These are phyloP conservation scores for Tragelaphus buxtoni DNA, from an alignment of 2,113 vertebrate genomes.

Conservation along the genomic window DNA sequence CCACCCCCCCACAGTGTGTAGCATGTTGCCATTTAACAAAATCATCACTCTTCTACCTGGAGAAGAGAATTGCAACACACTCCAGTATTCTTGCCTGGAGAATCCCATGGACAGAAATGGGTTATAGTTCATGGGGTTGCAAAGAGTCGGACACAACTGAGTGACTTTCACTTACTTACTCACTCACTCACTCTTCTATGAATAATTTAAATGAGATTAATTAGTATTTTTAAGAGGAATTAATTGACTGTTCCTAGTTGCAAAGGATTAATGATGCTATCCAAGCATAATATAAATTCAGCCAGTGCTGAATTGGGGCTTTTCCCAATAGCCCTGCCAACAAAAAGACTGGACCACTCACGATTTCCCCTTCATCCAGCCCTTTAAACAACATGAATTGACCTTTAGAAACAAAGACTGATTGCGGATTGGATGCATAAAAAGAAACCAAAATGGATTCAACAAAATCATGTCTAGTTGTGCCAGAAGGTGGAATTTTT, in stretches of 20 bases:
- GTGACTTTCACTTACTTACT: not conserved
- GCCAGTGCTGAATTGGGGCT: not conserved
- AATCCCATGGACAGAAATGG: not conserved
- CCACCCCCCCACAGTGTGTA: no score
- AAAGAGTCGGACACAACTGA: rapidly evolving
- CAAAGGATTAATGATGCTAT: not conserved
- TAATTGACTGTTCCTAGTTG: not conserved
- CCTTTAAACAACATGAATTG: not conserved
- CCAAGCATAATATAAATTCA: conserved; percentile 20
- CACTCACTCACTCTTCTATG: not conserved
- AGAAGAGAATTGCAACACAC: not conserved
- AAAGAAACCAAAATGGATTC: not conserved
- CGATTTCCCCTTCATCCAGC: not conserved
- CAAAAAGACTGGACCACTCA: rapidly evolving
- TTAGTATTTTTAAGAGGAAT: conserved; percentile 25
- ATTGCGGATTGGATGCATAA: not conserved
- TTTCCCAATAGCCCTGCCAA: not conserved
- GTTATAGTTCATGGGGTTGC: not conserved
- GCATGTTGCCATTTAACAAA: no score
- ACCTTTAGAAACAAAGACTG: conserved; percentile 4
- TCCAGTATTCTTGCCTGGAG: not conserved
- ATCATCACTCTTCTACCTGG: no score
- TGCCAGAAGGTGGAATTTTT: not conserved
- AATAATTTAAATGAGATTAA: conserved; percentile 41
- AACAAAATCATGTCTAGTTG: not conserved